Evolutionary conservation across 2,113 vertebrate species (phyloP), one percentile per base, ranked within the genome.

Genomic region (Sisor rabdophorus): DNA sequence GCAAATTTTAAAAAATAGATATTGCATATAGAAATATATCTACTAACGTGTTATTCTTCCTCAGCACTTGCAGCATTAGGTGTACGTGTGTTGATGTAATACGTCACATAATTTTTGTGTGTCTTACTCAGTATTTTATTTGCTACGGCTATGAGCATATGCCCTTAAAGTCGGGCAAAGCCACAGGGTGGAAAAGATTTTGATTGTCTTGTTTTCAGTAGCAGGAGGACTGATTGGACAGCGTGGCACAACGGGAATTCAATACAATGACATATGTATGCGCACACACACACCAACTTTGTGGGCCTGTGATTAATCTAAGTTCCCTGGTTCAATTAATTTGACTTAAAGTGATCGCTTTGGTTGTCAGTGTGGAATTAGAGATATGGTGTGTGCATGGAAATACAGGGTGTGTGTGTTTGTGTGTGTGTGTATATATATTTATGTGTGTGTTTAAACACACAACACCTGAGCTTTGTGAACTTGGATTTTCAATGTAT

Each of bases 401-500:
- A 84, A 64, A 58, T 55, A 40, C 71, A 15, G 32, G 20, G 60
- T 69, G 71, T 13, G 40, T 65, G 80, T 87, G 22, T 55, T 28
- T 36, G n/a, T 67, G 63, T 44, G 36, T 65, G 44, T 15, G 48
- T 60, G 40, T 44, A 1, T 44, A 1, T 44, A 9, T 44, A 9
- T 44, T n/a, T n/a, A n/a, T n/a, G n/a, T n/a, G n/a, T n/a, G n/a
- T n/a, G 81, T 86, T 87, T 59, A 75, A 87, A 83, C 68, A 72
- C 76, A 55, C 75, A 77, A 56, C 47, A 53, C 71, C 64, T 71
- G 28, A 77, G 65, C 61, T 28, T 77, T 78, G 82, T 28, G 67
- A 55, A 16, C 67, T 90, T 91, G 80, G 88, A 92, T 90, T 90
- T 90, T 84, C 88, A 86, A 88, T 91, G 88, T 30, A 73, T 79